Conservation (phyloP, 2,797 vertebrate genomes). For the Borostomias antarcticus region DNA sequence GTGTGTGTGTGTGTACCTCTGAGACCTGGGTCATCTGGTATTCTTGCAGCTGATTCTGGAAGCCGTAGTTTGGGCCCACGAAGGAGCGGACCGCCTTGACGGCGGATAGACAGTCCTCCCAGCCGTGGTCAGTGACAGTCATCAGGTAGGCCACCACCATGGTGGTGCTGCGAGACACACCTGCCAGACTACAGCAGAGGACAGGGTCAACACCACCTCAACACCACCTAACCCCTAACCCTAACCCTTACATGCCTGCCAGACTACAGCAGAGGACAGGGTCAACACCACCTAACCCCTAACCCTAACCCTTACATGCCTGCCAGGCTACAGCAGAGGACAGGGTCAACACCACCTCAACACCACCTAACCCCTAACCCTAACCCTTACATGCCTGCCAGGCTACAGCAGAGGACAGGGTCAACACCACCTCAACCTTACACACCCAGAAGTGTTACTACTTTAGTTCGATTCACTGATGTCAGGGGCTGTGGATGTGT, state of each 20-base stretch:
- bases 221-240: too few species aligned
- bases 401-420: too few species aligned
- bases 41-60: conserved; percentile 88
- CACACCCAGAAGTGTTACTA: too few species aligned
- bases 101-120: conserved; percentile 85
- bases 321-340: conserved; percentile 72
- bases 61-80: conserved; percentile 86
- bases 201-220: background rate
- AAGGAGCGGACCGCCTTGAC: conserved; percentile 83
- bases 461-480: too few species aligned
- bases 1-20: conserved; percentile 73
- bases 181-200: conserved; percentile 76
- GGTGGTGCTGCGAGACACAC: conserved; percentile 88
- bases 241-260: too few species aligned
- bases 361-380: too few species aligned
- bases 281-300: too few species aligned
- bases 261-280: too few species aligned
- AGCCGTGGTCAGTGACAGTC: conserved; percentile 84
- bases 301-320: too few species aligned
- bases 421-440: too few species aligned
- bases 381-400: too few species aligned
- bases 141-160: conserved; percentile 89
- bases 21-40: conserved; percentile 80
- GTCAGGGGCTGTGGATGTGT: too few species aligned
- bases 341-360: background rate